These are phyloP conservation scores for Ommatoiulus sabulosus DNA, from an alignment of 2,888 invertebrate species.

Conservation along the genomic window DNA sequence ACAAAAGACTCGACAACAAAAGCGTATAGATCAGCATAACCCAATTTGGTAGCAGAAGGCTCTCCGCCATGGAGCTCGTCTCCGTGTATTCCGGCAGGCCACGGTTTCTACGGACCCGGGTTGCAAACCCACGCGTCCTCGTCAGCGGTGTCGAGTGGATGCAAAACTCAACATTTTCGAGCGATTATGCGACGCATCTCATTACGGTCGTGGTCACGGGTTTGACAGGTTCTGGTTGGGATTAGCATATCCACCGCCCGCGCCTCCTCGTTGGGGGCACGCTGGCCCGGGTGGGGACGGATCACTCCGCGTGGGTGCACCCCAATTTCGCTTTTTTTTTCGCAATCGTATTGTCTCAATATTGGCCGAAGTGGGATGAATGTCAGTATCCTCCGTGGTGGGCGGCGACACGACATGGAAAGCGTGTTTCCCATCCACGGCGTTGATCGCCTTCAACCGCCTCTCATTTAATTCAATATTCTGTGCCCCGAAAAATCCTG, in stretches of 20 bases:
- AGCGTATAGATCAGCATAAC: neutral
- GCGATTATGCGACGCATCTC: neutral
- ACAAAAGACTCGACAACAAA: neutral
- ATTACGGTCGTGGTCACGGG: neutral
- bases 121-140: neutral
- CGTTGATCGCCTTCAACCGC: neutral
- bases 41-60: neutral
- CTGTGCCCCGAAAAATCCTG: neutral
- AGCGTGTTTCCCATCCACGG: neutral
- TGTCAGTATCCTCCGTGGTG: constrained; percentile 27
- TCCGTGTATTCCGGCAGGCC: neutral
- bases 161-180: neutral
- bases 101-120: neutral
- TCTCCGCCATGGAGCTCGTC: neutral
- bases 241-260: neutral
- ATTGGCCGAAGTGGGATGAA: neutral
- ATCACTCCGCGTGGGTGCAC: neutral
- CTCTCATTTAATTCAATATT: constrained; percentile 43
- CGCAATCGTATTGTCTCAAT: neutral
- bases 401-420: constrained; percentile 7
- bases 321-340: neutral
- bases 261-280: neutral
- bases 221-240: neutral
- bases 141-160: constrained; percentile 4
- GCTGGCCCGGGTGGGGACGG: neutral